phyloP scores from a whole-genome alignment of 1,140 invertebrate genomes.

The Drosophila ficusphila region DNA sequence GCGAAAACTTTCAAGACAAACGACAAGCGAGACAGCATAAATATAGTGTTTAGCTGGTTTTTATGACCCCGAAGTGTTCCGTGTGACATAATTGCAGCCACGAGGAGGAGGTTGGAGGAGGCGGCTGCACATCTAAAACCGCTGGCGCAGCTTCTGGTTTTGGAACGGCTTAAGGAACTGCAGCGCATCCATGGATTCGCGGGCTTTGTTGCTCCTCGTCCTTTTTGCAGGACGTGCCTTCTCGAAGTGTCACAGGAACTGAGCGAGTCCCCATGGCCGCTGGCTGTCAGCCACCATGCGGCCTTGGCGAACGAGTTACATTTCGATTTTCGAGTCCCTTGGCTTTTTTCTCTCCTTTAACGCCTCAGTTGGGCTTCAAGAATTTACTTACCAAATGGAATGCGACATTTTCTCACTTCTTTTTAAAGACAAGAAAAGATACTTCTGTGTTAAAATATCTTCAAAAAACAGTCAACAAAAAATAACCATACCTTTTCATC shows the following conservation, averaged over 20 bases:
- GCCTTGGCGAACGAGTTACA: slow-evolving; percentile 66
- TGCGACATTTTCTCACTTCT: too few species aligned
- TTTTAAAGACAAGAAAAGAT: too few species aligned
- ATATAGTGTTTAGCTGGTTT: slow-evolving; percentile 75
- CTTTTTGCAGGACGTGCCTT: slow-evolving; percentile 5
- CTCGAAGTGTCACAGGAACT: slow-evolving; percentile 34
- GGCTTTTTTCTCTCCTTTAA: neutral
- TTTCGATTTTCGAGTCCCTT: slow-evolving; percentile 67
- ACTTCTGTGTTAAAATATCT: too few species aligned
- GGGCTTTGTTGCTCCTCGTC: slow-evolving; percentile 1
- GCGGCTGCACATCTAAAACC: slow-evolving; percentile 18
- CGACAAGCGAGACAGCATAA: slow-evolving; percentile 63
- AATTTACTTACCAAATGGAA: too few species aligned
- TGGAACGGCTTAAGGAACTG: slow-evolving; percentile 24
- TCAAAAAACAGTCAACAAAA: too few species aligned
- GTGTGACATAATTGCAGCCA: slow-evolving; percentile 65
- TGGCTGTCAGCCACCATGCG: slow-evolving; percentile 60
- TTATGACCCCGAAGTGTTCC: slow-evolving; percentile 48
- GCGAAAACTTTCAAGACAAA: slow-evolving; percentile 78
- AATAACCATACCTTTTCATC: neutral
- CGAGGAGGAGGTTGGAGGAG: neutral
- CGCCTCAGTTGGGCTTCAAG: neutral
- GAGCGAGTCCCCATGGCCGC: slow-evolving; percentile 45
- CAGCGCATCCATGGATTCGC: slow-evolving; percentile 16
- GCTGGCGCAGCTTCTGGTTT: slow-evolving; percentile 8